Evolutionary conservation across 2,888 invertebrate species (phyloP).

Genomic region (Tineola bisselliella): DNA sequence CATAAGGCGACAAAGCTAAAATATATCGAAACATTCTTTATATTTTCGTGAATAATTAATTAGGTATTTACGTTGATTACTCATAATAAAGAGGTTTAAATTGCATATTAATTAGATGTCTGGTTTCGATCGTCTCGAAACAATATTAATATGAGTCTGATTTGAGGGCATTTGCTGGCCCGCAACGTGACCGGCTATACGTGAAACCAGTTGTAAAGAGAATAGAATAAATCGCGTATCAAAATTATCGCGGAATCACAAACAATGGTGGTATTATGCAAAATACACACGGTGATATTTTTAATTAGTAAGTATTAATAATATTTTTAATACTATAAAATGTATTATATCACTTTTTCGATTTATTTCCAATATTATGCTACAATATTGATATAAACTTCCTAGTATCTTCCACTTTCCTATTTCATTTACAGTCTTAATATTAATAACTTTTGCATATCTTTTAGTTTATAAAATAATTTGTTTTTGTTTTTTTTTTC

Average conservation of each 20-base stretch:
- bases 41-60: conserved; percentile 1
- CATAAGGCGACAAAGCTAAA: too few species aligned
- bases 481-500: neutral
- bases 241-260: neutral
- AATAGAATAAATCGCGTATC: neutral
- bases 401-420: too few species aligned
- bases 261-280: neutral
- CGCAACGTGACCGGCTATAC: neutral
- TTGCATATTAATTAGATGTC: neutral
- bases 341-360: too few species aligned
- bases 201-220: neutral
- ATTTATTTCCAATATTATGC: too few species aligned
- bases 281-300: neutral
- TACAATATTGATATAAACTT: too few species aligned
- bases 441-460: too few species aligned
- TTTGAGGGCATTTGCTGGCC: neutral
- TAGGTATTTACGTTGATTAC: conserved; percentile 1
- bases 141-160: neutral
- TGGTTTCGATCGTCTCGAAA: neutral
- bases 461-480: too few species aligned
- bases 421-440: too few species aligned
- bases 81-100: neutral
- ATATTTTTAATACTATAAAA: too few species aligned
- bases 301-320: neutral
- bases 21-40: neutral